Percentiles rank a stretch among this genome's conserved stretches.
These are phyloP conservation scores for Oscheius sp. DNA, from an alignment of 2,888 invertebrate genomes.

Conservation along the genomic window DNA sequence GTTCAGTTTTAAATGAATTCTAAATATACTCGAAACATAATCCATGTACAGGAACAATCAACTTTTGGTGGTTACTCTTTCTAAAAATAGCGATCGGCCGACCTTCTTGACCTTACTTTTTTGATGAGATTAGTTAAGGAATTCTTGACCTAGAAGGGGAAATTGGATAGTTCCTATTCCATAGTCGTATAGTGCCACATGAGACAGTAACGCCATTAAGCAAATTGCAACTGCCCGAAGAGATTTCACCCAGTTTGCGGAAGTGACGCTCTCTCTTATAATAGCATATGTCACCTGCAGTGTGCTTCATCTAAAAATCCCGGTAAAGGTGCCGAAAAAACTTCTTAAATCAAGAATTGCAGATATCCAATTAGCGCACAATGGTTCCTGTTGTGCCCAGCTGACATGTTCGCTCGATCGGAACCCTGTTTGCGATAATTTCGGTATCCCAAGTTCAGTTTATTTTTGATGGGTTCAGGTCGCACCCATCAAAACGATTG, in stretches of 20 bases:
- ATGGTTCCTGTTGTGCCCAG: conserved; percentile 66
- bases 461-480: conserved; percentile 35
- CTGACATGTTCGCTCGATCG: conserved; percentile 50
- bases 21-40: background rate
- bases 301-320: conserved; percentile 41
- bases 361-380: conserved; percentile 62
- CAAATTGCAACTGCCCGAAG: conserved; percentile 60
- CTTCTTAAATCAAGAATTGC: conserved; percentile 29
- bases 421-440: conserved; percentile 65
- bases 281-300: conserved; percentile 60
- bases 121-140: background rate
- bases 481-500: conserved; percentile 54
- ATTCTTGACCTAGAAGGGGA: background rate
- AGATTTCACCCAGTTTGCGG: conserved; percentile 65
- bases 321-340: no score
- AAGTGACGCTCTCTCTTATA: conserved; percentile 64
- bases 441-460: conserved; percentile 48
- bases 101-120: background rate
- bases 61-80: background rate
- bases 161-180: no score
- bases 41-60: background rate
- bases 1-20: no score
- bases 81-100: background rate
- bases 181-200: no score
- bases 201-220: conserved; percentile 24